phyloP scores from a whole-genome alignment of 2,888 invertebrate genomes.

The Nomada flava region DNA sequence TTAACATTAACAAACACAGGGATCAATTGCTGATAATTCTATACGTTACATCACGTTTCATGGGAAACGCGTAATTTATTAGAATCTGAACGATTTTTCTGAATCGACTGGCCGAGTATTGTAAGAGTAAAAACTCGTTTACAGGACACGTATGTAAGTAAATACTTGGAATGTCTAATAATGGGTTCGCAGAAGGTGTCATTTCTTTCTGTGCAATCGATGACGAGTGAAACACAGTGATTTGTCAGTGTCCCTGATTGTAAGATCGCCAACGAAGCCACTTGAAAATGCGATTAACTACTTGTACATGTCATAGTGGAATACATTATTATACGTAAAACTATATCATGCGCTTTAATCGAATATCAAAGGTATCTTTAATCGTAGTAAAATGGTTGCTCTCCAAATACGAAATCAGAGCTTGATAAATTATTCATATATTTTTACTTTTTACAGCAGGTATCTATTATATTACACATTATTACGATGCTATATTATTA shows the following conservation, averaged over 20 bases:
- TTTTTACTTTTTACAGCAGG: too few relatives aligned
- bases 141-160: not conserved
- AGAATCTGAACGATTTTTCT: not conserved
- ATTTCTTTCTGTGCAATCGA: constrained; percentile 30
- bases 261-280: constrained; percentile 38
- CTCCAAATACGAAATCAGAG: too few relatives aligned
- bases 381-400: not conserved
- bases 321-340: constrained; percentile 5
- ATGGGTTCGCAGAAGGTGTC: constrained; percentile 50
- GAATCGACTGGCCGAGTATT: not conserved
- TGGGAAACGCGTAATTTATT: constrained; percentile 7
- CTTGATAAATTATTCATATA: not conserved
- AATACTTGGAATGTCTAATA: constrained; percentile 18
- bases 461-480: too few relatives aligned
- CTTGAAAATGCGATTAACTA: constrained; percentile 18
- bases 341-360: not conserved
- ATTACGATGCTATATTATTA: too few relatives aligned
- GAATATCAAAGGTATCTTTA: not conserved
- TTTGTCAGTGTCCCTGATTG: constrained; percentile 60
- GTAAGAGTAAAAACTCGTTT: constrained; percentile 40
- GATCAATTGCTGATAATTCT: not conserved
- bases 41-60: constrained; percentile 11
- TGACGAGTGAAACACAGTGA: constrained; percentile 45
- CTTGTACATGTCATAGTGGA: constrained; percentile 20
- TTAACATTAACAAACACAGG: not conserved